A percentile compares a stretch with the other conserved stretches of the same genome.
These are phyloP conservation scores for Sebastes glaucus DNA, from an alignment of 2,797 vertebrate species.

Conservation along the genomic window DNA sequence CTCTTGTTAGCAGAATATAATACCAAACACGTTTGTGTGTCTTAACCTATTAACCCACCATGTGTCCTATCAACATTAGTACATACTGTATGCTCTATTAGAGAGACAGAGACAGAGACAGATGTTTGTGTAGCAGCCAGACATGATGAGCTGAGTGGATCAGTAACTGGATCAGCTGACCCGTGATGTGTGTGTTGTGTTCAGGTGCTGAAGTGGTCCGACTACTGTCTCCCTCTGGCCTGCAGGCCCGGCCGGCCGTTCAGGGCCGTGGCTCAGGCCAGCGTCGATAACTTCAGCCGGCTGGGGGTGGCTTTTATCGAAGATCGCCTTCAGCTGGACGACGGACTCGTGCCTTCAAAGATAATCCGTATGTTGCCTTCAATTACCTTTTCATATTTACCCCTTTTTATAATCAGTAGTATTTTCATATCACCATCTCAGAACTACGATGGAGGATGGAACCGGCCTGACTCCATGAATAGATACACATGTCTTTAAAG, in stretches of 20 bases:
- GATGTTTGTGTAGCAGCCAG: background rate
- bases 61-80: background rate
- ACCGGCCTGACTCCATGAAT: too few relatives aligned
- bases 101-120: too few relatives aligned
- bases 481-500: too few relatives aligned
- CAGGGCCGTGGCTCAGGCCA: constrained; percentile 88
- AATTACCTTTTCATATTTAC: background rate
- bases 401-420: background rate
- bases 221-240: constrained; percentile 91
- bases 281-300: constrained; percentile 90
- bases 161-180: background rate
- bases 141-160: background rate
- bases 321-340: constrained; percentile 90
- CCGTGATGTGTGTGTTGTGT: constrained; percentile 14
- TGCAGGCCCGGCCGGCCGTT: constrained; percentile 86
- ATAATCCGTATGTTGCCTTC: constrained; percentile 89
- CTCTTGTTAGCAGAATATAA: background rate
- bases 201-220: constrained; percentile 91
- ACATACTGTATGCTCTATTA: background rate
- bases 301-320: constrained; percentile 95
- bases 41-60: background rate
- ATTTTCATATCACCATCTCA: background rate
- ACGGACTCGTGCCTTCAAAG: constrained; percentile 89
- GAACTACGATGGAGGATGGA: too few relatives aligned
- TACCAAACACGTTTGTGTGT: background rate